Percentiles rank a stretch among this genome's conserved stretches.
phyloP scores from a whole-genome alignment of 1,140 invertebrate genomes.

The Panulirus ornatus region DNA sequence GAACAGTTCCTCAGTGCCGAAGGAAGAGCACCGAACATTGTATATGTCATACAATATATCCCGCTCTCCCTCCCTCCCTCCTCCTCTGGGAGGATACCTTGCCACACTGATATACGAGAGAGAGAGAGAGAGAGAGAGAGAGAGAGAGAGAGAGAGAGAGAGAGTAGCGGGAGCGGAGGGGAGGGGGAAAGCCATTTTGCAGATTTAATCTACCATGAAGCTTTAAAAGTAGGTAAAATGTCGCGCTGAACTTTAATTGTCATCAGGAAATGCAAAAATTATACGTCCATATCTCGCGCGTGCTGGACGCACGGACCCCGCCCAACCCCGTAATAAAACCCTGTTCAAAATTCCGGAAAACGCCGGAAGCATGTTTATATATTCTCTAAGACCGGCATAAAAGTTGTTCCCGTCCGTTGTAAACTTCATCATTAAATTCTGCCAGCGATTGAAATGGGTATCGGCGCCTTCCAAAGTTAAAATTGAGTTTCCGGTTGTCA shows the following conservation, averaged over 20 bases:
- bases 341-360: slow-evolving; percentile 27
- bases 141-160: neutral
- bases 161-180: neutral
- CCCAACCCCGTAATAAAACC: slow-evolving; percentile 1
- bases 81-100: neutral
- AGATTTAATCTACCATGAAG: neutral
- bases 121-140: neutral
- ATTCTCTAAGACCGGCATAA: slow-evolving; percentile 61
- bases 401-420: slow-evolving; percentile 61
- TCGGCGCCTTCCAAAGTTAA: slow-evolving; percentile 60
- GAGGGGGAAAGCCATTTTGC: neutral
- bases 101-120: neutral
- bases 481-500: slow-evolving; percentile 63
- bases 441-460: slow-evolving; percentile 53
- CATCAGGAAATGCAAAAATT: slow-evolving; percentile 17
- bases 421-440: slow-evolving; percentile 67
- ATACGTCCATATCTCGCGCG: neutral
- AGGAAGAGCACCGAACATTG: neutral
- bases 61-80: neutral
- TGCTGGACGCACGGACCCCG: neutral
- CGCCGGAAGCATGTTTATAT: slow-evolving; percentile 60
- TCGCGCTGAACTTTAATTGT: slow-evolving; percentile 13
- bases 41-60: neutral
- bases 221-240: slow-evolving; percentile 17
- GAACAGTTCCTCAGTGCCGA: neutral